Evolutionary conservation across 2,113 vertebrate species (phyloP).

Genomic region (Xenopus tropicalis): DNA sequence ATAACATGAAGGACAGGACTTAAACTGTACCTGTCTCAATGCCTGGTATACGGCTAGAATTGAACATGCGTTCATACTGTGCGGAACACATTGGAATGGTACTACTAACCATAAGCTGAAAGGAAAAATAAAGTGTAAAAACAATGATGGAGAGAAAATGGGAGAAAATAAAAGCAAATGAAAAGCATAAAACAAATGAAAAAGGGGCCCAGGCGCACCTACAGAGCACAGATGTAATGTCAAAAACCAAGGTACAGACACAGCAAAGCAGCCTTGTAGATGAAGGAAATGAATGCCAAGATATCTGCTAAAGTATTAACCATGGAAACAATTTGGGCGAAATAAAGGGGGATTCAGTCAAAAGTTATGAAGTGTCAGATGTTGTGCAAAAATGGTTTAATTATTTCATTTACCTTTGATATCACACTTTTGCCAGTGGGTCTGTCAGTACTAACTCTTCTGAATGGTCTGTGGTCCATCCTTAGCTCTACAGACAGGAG

Average conservation of each 20-base stretch:
- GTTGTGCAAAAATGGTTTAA: no score
- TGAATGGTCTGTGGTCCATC: no score
- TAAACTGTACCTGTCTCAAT: constrained; percentile 49
- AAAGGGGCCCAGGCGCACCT: constrained; percentile 4
- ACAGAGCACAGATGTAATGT: constrained; percentile 7
- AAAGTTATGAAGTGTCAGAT: no score
- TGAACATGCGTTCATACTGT: constrained; percentile 50
- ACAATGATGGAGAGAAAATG: constrained; percentile 19
- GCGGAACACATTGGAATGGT: constrained; percentile 44
- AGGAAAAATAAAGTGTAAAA: constrained; percentile 47
- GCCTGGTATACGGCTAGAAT: constrained; percentile 45
- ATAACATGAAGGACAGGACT: constrained; percentile 41
- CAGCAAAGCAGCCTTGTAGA: constrained; percentile 15
- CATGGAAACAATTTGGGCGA: neutral
- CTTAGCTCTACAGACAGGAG: no score
- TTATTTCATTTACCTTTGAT: no score
- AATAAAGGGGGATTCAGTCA: neutral
- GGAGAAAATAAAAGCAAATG: constrained; percentile 2
- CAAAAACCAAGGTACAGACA: constrained; percentile 13
- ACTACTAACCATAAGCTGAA: constrained; percentile 49
- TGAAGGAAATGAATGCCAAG: neutral
- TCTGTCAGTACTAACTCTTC: no score
- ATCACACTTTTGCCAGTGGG: no score
- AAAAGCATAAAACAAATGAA: constrained; percentile 22
- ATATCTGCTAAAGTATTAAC: neutral